A percentile compares a stretch with the other conserved stretches of the same genome.
Evolutionary conservation across 2,797 vertebrate species (phyloP).

Genomic region (Hirundo rustica): DNA sequence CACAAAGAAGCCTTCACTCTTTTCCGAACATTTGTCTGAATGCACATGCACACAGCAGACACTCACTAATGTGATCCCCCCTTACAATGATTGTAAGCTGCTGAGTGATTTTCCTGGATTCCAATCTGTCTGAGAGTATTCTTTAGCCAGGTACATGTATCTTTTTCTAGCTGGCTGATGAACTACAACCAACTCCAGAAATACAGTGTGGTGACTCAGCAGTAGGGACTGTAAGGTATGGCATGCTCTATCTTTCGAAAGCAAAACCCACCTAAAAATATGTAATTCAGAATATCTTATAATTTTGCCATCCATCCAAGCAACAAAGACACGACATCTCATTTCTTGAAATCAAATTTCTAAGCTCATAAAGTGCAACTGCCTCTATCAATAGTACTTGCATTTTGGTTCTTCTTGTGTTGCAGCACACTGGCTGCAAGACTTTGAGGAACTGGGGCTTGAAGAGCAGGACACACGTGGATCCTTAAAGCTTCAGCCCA

Average conservation of each 20-base stretch:
- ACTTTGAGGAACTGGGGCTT: not conserved
- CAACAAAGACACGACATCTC: not conserved
- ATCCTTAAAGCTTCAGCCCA: not conserved
- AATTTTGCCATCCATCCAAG: not conserved
- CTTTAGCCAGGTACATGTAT: not conserved
- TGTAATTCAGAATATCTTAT: not conserved
- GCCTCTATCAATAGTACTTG: not conserved
- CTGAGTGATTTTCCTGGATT: not conserved
- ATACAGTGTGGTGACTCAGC: not conserved
- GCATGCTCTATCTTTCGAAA: not conserved
- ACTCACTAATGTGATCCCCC: not conserved
- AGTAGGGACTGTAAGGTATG: not conserved
- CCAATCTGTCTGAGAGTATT: not conserved
- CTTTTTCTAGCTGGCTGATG: not conserved
- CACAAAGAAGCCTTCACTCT: not conserved
- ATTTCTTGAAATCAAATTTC: not conserved
- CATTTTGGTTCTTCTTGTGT: not conserved
- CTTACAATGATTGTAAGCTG: not conserved
- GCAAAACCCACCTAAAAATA: not conserved
- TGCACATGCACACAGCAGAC: not conserved
- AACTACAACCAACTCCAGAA: not conserved
- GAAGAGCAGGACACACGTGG: not conserved
- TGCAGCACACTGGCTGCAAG: not conserved
- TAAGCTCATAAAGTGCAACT: not conserved
- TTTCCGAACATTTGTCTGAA: not conserved